Evolutionary conservation across 1,140 invertebrate species (phyloP).

Genomic region (Danaus plexippus): DNA sequence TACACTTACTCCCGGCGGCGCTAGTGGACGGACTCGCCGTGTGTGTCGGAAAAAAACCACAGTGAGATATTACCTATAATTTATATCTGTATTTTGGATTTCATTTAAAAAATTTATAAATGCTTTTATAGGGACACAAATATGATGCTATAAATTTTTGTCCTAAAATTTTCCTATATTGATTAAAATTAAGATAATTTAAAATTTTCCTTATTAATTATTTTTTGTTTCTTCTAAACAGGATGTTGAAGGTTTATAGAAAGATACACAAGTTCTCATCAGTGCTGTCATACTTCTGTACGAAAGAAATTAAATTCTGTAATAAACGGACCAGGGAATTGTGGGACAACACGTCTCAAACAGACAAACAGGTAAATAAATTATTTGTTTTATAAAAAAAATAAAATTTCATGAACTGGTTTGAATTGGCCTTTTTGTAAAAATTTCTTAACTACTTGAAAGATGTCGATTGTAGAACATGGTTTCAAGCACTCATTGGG

Average conservation of each 20-base stretch:
- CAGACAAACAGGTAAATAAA: constrained; percentile 35
- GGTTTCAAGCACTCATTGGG: too few species aligned
- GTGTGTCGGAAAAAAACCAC: constrained; percentile 76
- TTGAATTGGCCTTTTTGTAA: too few species aligned
- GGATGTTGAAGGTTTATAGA: constrained; percentile 79
- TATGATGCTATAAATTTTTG: too few species aligned
- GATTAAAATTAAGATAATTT: too few species aligned
- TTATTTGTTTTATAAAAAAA: not conserved
- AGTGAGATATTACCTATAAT: constrained; percentile 59
- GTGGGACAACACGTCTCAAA: constrained; percentile 36
- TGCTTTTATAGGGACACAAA: too few species aligned
- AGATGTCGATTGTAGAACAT: too few species aligned
- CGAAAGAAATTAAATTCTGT: constrained; percentile 79
- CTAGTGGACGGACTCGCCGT: constrained; percentile 75
- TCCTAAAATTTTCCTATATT: too few species aligned
- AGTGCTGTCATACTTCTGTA: constrained; percentile 82
- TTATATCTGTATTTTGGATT: not conserved
- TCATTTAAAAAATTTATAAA: not conserved
- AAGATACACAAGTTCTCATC: constrained; percentile 82
- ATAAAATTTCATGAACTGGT: too few species aligned
- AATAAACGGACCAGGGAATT: constrained; percentile 73
- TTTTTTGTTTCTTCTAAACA: constrained; percentile 24
- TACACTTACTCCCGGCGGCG: constrained; percentile 79
- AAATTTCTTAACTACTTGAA: too few species aligned
- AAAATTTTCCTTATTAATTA: not conserved